Evolutionary conservation across 2,888 invertebrate genomes (phyloP).

Genomic region (Cryptops parisi): DNA sequence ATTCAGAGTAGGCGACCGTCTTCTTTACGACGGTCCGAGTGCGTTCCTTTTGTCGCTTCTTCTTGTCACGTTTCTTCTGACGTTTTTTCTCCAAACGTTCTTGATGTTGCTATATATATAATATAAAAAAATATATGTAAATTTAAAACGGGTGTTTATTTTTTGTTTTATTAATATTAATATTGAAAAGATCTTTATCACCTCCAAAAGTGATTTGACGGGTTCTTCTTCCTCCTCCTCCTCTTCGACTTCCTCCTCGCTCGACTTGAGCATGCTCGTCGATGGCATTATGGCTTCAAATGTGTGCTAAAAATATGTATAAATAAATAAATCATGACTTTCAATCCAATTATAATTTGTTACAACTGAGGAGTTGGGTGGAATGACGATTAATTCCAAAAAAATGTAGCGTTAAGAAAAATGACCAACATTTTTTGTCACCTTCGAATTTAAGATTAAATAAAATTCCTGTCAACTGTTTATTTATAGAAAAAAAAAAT

Average conservation of each 20-base stretch:
- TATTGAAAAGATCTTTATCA: constrained; percentile 5
- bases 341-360: too few relatives aligned
- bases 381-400: too few relatives aligned
- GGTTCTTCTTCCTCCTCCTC: constrained; percentile 19
- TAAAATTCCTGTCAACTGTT: too few relatives aligned
- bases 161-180: neutral
- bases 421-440: too few relatives aligned
- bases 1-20: constrained; percentile 14
- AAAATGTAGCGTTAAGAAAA: too few relatives aligned
- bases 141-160: constrained; percentile 10
- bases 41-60: constrained; percentile 16
- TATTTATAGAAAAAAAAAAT: too few relatives aligned
- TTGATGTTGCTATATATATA: constrained; percentile 25
- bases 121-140: neutral
- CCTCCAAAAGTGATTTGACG: constrained; percentile 22
- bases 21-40: constrained; percentile 12
- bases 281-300: too few relatives aligned
- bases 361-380: too few relatives aligned
- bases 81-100: constrained; percentile 22
- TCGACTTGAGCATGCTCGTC: too few relatives aligned
- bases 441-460: too few relatives aligned
- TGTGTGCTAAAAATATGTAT: too few relatives aligned
- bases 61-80: constrained; percentile 21
- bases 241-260: constrained; percentile 12
- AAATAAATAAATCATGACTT: too few relatives aligned